Evolutionary conservation across 2,113 vertebrate species (phyloP).

Genomic region (Prunella himalayana): DNA sequence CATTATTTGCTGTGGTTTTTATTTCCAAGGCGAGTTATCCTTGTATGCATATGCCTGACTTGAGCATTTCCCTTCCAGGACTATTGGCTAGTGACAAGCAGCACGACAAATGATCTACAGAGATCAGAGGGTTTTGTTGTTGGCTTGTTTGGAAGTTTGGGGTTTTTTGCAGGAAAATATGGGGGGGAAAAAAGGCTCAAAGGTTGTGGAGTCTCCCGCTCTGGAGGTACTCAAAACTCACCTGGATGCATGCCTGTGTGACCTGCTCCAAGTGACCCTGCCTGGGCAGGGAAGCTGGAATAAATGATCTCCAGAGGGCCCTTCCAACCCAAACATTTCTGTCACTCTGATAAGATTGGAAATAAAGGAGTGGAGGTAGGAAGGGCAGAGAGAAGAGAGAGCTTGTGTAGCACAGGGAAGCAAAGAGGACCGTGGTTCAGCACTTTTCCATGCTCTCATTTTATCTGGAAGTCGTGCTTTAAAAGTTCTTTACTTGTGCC

Average conservation of each 20-base stretch:
- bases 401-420: neutral
- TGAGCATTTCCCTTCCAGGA: neutral
- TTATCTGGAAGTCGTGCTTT: neutral
- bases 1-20: neutral
- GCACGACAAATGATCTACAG: neutral
- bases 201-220: neutral
- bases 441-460: neutral
- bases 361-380: neutral
- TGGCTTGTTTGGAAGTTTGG: neutral
- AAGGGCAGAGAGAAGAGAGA: neutral
- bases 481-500: neutral
- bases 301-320: neutral
- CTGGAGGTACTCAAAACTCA: neutral
- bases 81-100: neutral
- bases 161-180: neutral
- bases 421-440: neutral
- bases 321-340: neutral
- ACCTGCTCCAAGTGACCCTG: neutral
- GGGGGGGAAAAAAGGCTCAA: rapidly evolving
- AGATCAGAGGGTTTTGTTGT: neutral
- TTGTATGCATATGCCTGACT: neutral
- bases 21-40: neutral
- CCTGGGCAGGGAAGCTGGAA: neutral
- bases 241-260: neutral
- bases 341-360: neutral